Evolutionary conservation across 2,113 vertebrate genomes (phyloP).

Genomic region (Engraulis encrasicolus): DNA sequence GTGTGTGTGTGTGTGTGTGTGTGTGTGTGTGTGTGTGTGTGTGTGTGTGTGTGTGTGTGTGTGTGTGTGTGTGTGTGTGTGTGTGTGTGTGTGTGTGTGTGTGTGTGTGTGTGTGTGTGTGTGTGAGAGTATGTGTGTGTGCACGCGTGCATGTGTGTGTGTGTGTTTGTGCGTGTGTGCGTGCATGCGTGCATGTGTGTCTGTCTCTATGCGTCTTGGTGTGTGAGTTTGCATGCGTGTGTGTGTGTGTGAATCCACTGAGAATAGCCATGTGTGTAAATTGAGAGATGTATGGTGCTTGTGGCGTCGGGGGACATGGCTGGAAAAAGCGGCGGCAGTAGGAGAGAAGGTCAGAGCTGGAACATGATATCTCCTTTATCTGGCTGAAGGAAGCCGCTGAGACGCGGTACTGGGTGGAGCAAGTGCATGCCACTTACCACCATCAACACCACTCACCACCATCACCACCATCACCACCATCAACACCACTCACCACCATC

Average conservation of each 20-base stretch:
- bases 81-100: background rate
- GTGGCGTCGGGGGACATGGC: background rate
- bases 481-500: background rate
- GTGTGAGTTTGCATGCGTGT: background rate
- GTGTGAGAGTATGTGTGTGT: background rate
- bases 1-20: background rate
- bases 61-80: background rate
- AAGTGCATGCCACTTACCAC: background rate
- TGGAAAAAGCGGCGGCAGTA: background rate
- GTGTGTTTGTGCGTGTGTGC: background rate
- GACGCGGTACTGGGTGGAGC: background rate
- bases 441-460: too few species aligned
- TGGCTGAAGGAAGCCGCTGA: background rate
- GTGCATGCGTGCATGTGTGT: background rate
- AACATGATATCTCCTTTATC: constrained; percentile 14
- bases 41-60: background rate
- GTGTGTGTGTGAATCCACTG: background rate
- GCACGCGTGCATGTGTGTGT: too few species aligned
- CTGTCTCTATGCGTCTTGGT: background rate
- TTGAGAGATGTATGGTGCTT: background rate
- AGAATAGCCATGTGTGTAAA: background rate
- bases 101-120: background rate
- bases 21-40: background rate
- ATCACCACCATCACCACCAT: too few species aligned
- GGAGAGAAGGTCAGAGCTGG: background rate